phyloP scores from a whole-genome alignment of 2,113 vertebrate genomes.

The Mandrillus leucophaeus region DNA sequence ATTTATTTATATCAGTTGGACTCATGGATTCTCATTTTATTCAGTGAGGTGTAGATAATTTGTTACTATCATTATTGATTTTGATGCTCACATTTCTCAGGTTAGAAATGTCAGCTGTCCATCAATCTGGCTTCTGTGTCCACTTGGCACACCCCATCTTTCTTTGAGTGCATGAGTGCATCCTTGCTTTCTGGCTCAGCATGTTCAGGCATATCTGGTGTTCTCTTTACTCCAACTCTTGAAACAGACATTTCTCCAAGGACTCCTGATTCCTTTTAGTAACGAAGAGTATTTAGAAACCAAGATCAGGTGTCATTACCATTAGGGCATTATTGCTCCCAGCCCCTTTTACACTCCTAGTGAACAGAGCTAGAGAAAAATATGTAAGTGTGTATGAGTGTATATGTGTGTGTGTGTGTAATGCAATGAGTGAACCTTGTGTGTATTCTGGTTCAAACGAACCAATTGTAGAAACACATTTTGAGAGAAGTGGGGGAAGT shows the following conservation, averaged over 20 bases:
- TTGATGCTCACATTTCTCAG: not conserved
- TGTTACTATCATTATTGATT: constrained; percentile 50
- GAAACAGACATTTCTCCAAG: not conserved
- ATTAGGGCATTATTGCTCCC: not conserved
- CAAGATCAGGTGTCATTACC: not conserved
- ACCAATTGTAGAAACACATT: not conserved
- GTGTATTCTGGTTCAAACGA: not conserved
- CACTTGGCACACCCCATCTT: not conserved
- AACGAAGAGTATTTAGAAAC: not conserved
- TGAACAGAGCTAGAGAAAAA: not conserved
- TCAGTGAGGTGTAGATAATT: constrained; percentile 12
- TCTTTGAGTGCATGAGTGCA: not conserved
- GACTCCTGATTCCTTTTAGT: not conserved
- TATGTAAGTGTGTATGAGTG: not conserved
- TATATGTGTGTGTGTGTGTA: not conserved
- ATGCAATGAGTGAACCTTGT: not conserved
- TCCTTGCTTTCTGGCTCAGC: not conserved
- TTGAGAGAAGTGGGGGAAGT: not conserved
- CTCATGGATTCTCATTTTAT: constrained; percentile 32
- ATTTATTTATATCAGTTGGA: constrained; percentile 30
- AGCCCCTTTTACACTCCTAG: not conserved
- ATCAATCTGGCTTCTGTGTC: not conserved
- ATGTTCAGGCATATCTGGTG: not conserved
- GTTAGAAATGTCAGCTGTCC: not conserved
- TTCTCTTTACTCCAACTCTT: not conserved